These are phyloP conservation scores for Otolemur garnettii DNA, from an alignment of 2,113 vertebrate genomes.

Conservation along the genomic window DNA sequence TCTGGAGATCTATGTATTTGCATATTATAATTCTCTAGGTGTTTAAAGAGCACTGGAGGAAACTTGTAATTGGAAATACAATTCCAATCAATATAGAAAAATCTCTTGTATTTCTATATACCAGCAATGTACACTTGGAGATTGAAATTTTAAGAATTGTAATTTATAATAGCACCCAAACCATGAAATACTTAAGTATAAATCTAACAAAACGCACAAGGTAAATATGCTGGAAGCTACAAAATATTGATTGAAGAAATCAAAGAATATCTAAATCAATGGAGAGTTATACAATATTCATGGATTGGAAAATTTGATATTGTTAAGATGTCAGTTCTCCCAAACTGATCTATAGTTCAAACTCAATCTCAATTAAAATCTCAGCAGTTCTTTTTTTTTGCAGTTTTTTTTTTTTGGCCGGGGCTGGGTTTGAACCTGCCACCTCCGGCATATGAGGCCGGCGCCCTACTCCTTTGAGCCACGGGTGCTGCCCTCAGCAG, in stretches of 20 bases:
- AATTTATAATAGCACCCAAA: background rate
- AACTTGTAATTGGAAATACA: slow-evolving; percentile 15
- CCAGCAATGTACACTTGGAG: background rate
- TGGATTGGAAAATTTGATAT: background rate
- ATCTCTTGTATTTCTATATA: background rate
- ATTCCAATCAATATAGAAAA: background rate
- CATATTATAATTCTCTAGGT: background rate
- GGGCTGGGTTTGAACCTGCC: no score
- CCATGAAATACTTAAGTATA: background rate
- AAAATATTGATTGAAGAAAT: background rate
- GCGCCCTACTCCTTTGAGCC: no score
- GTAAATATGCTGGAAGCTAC: background rate
- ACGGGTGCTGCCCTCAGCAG: background rate
- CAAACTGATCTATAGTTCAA: background rate
- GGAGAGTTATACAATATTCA: background rate
- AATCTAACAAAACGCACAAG: background rate
- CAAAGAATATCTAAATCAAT: background rate
- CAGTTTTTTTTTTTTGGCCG: no score
- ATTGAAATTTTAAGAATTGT: background rate
- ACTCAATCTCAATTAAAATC: background rate
- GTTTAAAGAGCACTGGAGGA: background rate
- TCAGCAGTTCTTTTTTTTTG: background rate
- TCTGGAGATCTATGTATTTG: background rate
- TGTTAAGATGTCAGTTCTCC: background rate
- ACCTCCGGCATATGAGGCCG: no score